Conservation (phyloP, 2,113 vertebrate species). For the Aspiorhynchus laticeps region DNA sequence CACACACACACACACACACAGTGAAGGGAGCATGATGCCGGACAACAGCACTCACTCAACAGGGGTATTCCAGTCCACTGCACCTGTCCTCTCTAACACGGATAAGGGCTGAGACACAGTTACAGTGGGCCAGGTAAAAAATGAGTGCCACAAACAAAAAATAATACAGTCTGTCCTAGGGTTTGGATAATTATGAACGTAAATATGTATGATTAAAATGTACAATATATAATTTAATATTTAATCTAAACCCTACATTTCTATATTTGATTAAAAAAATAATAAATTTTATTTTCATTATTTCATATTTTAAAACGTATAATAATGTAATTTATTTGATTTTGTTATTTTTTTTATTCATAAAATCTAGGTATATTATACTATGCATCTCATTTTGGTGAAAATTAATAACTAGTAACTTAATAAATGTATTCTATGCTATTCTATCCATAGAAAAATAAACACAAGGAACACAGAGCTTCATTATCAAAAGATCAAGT, state of each 20-base stretch:
- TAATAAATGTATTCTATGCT: neutral
- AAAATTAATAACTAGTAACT: too few species aligned
- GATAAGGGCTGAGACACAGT: constrained; percentile 25
- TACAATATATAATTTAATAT: neutral
- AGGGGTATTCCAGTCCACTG: constrained; percentile 41
- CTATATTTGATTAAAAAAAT: too few species aligned
- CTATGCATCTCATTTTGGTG: too few species aligned
- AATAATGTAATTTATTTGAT: too few species aligned
- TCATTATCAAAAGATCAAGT: constrained; percentile 38
- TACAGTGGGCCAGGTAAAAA: constrained; percentile 22
- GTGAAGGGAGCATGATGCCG: neutral
- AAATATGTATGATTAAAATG: neutral
- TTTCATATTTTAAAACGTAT: too few species aligned
- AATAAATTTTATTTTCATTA: neutral
- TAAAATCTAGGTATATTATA: too few species aligned
- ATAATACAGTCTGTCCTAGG: neutral
- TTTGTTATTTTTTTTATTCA: too few species aligned
- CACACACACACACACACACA: neutral
- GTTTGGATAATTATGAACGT: neutral
- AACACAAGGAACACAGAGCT: neutral
- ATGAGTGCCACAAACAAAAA: neutral
- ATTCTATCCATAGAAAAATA: neutral
- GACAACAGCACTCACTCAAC: constrained; percentile 50
- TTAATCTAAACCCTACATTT: neutral
- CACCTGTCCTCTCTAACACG: constrained; percentile 53